Base-by-base conservation (phyloP, 2,797 vertebrate genomes). In the Atherinosoma microstoma region DNA sequence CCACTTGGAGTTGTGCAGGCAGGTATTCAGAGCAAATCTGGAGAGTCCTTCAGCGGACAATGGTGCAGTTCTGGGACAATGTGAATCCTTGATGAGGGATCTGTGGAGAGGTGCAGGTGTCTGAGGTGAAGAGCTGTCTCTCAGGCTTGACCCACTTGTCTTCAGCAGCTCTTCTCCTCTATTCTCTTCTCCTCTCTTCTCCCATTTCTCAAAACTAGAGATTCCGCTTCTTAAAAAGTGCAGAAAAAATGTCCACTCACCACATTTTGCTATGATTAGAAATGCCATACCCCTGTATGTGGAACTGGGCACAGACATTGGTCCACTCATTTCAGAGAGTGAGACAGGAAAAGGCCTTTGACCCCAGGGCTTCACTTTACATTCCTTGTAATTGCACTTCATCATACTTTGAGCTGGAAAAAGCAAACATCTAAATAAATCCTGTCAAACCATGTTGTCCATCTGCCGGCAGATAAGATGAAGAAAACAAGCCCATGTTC, bases 61-160 rank as follows among this genome's bases (percentile, higher is more conserved):
- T 96, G 92, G 94, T 58, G 81, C 84, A 89, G 92, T 92, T 89
- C 81, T 70, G 80, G 92, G 94, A 95, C 93, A 94, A 91, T 95
- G 94, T 91, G 93, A 96, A 92, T 95, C 93, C 96, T 95, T 95
- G 92, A 96, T 94, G 93, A 93, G 91, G 93, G 88, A 94, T 91
- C 89, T 87, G 78, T 91, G 81, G 90, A 94, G 93, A 94, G 91
- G 84, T 92, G 93, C 94, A 96, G 93, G 92, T 94, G 93, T 93
- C 91, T 91, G 89, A 91, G 90, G 92, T 92, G 91, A 91, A 91
- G 87, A 91, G 75, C 84, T 53, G 73, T 88, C 87, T 86, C 88
- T 88, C 86, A 64, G 85, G 73, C 76, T 62, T 85, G 84, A 88
- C 83, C 89, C 81, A 89, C 89, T 93, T 88, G 84, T 88, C 87